Percentiles rank a stretch among this genome's conserved stretches.
Conservation (phyloP, 2,888 invertebrate genomes). For the Ptilodon capucinus region DNA sequence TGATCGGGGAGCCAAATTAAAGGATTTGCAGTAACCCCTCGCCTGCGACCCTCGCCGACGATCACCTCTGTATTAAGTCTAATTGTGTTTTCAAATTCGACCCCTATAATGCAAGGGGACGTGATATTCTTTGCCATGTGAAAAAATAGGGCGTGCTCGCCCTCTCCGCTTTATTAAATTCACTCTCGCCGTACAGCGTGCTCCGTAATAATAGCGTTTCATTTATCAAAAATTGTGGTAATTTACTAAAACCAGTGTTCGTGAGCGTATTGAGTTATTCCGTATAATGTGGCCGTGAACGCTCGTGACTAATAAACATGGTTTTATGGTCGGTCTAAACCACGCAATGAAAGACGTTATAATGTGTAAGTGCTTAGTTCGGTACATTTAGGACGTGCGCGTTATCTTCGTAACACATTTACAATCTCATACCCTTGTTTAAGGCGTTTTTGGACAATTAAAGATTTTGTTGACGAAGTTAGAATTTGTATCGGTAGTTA, state of each 20-base stretch:
- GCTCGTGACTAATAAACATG: conserved; percentile 63
- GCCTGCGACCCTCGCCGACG: conserved; percentile 75
- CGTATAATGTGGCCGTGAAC: conserved; percentile 53
- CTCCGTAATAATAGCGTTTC: conserved; percentile 38
- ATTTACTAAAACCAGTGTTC: conserved; percentile 45
- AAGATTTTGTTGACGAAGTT: not conserved
- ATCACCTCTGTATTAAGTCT: conserved; percentile 83
- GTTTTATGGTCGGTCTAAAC: conserved; percentile 57
- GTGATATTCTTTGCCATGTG: conserved; percentile 62
- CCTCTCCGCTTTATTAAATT: conserved; percentile 73
- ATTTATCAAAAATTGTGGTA: conserved; percentile 34
- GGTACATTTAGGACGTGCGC: conserved; percentile 32
- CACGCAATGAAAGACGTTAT: conserved; percentile 56
- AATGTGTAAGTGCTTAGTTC: conserved; percentile 41
- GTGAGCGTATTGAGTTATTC: conserved; percentile 49
- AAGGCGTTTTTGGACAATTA: not conserved
- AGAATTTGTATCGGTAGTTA: no score
- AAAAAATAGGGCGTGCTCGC: conserved; percentile 74
- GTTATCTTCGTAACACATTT: conserved; percentile 43
- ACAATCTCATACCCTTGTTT: conserved; percentile 9
- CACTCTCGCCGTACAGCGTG: conserved; percentile 51
- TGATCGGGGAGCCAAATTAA: conserved; percentile 83
- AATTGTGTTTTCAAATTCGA: conserved; percentile 82
- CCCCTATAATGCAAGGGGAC: conserved; percentile 71
- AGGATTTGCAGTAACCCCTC: conserved; percentile 80